These are phyloP conservation scores for Iselma pallidipennis DNA, from an alignment of 2,888 invertebrate species.

Conservation along the genomic window DNA sequence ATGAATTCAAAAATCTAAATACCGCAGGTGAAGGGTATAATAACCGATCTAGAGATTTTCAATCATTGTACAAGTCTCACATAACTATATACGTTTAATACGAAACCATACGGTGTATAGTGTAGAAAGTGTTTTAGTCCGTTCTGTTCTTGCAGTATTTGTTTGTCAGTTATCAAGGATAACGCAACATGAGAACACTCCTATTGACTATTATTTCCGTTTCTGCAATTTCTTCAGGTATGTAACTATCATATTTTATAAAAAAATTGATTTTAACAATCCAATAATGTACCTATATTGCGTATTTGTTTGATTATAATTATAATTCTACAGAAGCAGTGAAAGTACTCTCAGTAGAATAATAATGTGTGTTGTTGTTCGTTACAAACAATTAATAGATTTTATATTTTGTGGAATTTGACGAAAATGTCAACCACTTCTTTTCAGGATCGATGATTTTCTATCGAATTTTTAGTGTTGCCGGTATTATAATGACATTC, in stretches of 20 bases:
- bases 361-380: not conserved
- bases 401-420: not conserved
- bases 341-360: not conserved
- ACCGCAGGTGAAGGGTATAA: slow-evolving; percentile 43
- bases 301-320: too few relatives aligned
- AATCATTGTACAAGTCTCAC: too few relatives aligned
- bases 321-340: not conserved
- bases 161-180: slow-evolving; percentile 50
- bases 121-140: slow-evolving; percentile 50
- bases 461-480: too few relatives aligned
- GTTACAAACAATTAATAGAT: not conserved
- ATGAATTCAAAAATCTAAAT: slow-evolving; percentile 21
- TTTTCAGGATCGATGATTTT: not conserved
- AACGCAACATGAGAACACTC: slow-evolving; percentile 50
- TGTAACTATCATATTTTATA: slow-evolving; percentile 28
- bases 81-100: slow-evolving; percentile 6
- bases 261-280: too few relatives aligned
- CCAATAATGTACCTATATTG: too few relatives aligned
- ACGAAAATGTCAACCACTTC: not conserved
- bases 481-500: not conserved
- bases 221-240: slow-evolving; percentile 40
- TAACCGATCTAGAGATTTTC: slow-evolving; percentile 3
- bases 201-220: slow-evolving; percentile 43
- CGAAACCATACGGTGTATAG: slow-evolving; percentile 25
- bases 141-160: slow-evolving; percentile 29